A percentile compares a stretch with the other conserved stretches of the same genome.
Evolutionary conservation across 2,797 vertebrate genomes (phyloP).

Genomic region (Tamandua tetradactyla): DNA sequence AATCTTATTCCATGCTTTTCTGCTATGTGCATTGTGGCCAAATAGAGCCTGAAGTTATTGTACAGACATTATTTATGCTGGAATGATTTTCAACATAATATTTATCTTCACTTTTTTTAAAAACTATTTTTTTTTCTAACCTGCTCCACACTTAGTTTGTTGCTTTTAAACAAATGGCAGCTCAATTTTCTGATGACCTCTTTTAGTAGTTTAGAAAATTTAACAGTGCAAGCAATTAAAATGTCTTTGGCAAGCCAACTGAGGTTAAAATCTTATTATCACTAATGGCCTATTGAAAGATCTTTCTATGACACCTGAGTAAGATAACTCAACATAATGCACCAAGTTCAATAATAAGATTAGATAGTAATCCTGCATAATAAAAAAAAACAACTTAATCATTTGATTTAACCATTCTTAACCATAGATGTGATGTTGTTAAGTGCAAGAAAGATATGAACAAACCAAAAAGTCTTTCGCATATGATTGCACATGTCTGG

Average conservation of each 20-base stretch:
- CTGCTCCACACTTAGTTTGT: background rate
- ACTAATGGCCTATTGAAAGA: constrained; percentile 63
- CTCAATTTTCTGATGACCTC: constrained; percentile 41
- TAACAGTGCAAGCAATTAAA: constrained; percentile 51
- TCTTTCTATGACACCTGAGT: constrained; percentile 65
- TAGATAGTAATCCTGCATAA: constrained; percentile 55
- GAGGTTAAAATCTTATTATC: constrained; percentile 76
- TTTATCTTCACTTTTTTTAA: constrained; percentile 40
- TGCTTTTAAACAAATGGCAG: background rate
- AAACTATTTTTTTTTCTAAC: constrained; percentile 2
- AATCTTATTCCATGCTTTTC: background rate
- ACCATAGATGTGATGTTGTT: constrained; percentile 41
- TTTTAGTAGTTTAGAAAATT: constrained; percentile 49
- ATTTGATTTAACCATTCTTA: constrained; percentile 59
- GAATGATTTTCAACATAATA: constrained; percentile 38
- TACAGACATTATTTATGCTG: background rate
- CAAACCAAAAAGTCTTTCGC: constrained; percentile 41
- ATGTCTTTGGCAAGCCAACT: constrained; percentile 62
- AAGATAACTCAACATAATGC: constrained; percentile 70
- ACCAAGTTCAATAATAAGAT: constrained; percentile 77
- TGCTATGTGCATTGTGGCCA: constrained; percentile 3
- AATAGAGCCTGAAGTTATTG: background rate
- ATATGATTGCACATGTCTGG: background rate
- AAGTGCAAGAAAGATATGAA: constrained; percentile 62
- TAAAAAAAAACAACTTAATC: constrained; percentile 52